Evolutionary conservation across 35 echinoderm and acorn worm genomes (phyloP).

Genomic region (Acanthaster planci): DNA sequence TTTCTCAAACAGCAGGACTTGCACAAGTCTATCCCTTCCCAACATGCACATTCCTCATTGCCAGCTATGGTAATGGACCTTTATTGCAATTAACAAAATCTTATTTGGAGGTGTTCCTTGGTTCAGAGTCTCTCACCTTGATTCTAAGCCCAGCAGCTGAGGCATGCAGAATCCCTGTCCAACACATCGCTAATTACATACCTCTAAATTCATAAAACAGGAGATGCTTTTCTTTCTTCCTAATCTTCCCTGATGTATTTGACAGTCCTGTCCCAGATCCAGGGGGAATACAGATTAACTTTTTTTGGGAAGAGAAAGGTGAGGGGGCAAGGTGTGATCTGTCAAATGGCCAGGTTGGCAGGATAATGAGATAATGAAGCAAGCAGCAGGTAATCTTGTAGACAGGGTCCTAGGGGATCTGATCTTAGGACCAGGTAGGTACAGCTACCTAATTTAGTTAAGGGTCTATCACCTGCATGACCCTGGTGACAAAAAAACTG

Average conservation of each 20-base stretch:
- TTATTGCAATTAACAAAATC: constrained; percentile 16
- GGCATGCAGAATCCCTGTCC: not conserved
- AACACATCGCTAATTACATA: constrained; percentile 2
- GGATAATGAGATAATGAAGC: constrained; percentile 23
- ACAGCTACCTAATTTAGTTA: not conserved
- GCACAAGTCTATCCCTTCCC: no score
- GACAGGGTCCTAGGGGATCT: not conserved
- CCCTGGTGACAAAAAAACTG: not conserved
- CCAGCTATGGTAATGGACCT: not conserved
- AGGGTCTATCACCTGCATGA: constrained; percentile 16
- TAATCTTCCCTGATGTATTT: not conserved
- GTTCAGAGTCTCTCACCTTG: constrained; percentile 4
- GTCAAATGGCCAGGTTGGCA: not conserved
- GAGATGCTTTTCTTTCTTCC: not conserved
- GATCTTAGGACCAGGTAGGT: not conserved
- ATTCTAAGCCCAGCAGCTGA: not conserved
- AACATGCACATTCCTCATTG: no score
- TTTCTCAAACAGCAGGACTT: no score
- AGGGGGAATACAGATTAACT: not conserved
- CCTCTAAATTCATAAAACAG: constrained; percentile 9
- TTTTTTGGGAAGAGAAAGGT: not conserved
- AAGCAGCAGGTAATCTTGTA: constrained; percentile 1
- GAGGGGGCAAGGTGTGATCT: not conserved
- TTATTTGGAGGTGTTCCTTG: not conserved
- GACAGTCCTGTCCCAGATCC: no score